phyloP scores from a whole-genome alignment of 2,797 vertebrate species.

The Cichlasoma orientale region DNA sequence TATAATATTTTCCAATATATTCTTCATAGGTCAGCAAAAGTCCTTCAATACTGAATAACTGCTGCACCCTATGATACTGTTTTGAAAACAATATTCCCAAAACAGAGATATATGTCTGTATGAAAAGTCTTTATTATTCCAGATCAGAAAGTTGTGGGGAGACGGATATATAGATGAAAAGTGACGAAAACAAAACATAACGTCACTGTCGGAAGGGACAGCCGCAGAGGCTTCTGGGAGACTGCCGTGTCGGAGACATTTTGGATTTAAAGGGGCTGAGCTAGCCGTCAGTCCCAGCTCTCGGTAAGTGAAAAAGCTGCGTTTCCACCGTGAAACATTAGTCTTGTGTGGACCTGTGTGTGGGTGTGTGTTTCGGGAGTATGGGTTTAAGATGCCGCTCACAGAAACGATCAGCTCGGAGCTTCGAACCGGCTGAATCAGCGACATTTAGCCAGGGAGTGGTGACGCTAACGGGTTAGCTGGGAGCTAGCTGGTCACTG shows the following conservation, averaged over 20 bases:
- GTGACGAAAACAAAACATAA: constrained; percentile 64
- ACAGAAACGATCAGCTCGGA: fast-evolving
- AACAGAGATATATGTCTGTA: too few relatives aligned
- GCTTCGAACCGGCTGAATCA: neutral
- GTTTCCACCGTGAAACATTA: neutral
- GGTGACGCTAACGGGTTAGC: constrained; percentile 71
- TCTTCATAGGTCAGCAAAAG: too few relatives aligned
- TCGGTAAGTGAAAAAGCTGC: constrained; percentile 63
- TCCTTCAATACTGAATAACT: too few relatives aligned
- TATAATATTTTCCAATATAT: too few relatives aligned
- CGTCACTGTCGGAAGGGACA: constrained; percentile 54
- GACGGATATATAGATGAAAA: neutral
- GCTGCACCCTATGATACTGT: too few relatives aligned
- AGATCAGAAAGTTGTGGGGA: too few relatives aligned
- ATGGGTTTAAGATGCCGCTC: fast-evolving
- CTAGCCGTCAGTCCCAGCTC: constrained; percentile 64
- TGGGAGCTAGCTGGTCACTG: constrained; percentile 26
- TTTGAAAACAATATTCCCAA: too few relatives aligned
- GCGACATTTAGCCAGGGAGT: constrained; percentile 57
- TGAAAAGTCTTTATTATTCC: too few relatives aligned
- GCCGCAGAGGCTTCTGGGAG: constrained; percentile 65
- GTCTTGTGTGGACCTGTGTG: fast-evolving
- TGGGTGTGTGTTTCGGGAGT: fast-evolving
- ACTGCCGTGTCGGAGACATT: constrained; percentile 71
- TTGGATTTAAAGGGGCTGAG: constrained; percentile 82